These are phyloP conservation scores for Baccha elongata DNA, from an alignment of 2,888 invertebrate species.

Conservation along the genomic window DNA sequence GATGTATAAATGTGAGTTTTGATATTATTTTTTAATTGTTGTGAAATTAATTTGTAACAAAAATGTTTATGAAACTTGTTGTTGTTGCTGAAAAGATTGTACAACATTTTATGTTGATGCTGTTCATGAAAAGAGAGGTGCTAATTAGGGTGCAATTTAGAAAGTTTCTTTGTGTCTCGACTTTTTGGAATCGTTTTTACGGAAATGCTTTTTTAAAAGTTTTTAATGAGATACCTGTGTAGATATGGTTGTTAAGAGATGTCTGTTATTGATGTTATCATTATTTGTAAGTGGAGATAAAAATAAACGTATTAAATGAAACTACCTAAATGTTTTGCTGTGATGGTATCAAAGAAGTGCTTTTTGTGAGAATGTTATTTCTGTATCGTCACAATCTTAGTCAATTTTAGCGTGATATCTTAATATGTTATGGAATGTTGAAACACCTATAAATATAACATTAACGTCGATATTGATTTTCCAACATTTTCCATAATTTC, in stretches of 20 bases:
- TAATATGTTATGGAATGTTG: no score
- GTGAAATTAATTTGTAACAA: conserved; percentile 47
- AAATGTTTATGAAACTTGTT: conserved; percentile 29
- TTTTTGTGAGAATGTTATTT: no score
- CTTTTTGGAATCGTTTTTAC: conserved; percentile 27
- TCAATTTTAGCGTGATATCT: no score
- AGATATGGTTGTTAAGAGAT: not conserved
- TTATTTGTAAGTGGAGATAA: not conserved
- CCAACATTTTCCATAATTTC: no score
- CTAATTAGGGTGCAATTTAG: conserved; percentile 58
- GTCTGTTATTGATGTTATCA: conserved; percentile 1
- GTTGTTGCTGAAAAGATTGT: conserved; percentile 23
- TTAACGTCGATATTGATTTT: no score
- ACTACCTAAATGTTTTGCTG: no score
- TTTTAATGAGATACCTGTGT: conserved; percentile 23
- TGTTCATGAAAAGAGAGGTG: conserved; percentile 32
- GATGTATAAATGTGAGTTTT: conserved; percentile 16
- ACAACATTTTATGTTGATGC: not conserved
- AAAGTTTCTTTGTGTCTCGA: conserved; percentile 27
- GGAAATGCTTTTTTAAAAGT: conserved; percentile 24
- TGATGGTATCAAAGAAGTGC: no score
- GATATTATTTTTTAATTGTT: conserved; percentile 29
- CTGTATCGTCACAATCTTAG: no score
- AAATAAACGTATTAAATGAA: no score
- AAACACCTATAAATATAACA: no score